Evolutionary conservation across 2,113 vertebrate genomes (phyloP).

Genomic region (Ovis canadensis): DNA sequence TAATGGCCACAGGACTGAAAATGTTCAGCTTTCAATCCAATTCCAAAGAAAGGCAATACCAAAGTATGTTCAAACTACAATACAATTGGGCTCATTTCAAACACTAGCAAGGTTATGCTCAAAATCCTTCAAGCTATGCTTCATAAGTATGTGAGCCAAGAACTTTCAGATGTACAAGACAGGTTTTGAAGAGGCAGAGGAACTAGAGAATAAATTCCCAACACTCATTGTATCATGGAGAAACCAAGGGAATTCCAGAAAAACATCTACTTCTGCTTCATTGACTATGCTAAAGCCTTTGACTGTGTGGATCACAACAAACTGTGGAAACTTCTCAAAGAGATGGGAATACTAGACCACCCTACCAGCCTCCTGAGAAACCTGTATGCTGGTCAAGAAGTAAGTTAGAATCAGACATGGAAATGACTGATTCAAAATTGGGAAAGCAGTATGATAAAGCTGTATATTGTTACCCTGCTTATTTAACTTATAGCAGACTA

Average conservation of each 20-base stretch:
- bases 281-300: background rate
- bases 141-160: background rate
- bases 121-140: background rate
- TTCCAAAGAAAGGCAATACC: background rate
- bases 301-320: background rate
- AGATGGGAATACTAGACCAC: background rate
- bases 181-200: background rate
- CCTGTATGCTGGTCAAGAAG: background rate
- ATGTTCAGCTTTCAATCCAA: background rate
- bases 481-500: background rate
- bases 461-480: background rate
- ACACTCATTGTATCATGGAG: background rate
- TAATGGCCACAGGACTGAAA: background rate
- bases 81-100: background rate
- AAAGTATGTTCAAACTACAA: background rate
- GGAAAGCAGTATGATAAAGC: background rate
- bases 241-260: background rate
- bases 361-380: background rate
- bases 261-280: background rate
- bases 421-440: background rate
- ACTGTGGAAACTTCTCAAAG: background rate
- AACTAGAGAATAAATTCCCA: background rate
- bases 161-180: background rate
- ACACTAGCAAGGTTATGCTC: background rate
- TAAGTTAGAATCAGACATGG: background rate